Evolutionary conservation across 1,140 invertebrate species (phyloP), one percentile per base, ranked within the genome.

Genomic region (Aphis gossypii): DNA sequence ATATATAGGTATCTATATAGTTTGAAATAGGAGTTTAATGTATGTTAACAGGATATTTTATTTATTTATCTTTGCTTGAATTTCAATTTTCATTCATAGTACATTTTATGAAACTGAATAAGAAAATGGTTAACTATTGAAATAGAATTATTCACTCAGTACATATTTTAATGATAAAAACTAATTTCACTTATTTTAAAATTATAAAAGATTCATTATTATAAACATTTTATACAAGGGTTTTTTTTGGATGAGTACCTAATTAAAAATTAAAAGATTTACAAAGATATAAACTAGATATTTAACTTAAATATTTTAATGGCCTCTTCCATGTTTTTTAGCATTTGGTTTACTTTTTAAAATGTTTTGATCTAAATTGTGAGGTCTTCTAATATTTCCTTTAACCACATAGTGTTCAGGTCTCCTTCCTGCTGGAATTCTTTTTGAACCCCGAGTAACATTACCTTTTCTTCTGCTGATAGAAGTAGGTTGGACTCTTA

Each of bases 391-490:
- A 89, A 56, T 54, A 7, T 89, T 89, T 54, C 88, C 48, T 89
- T 54, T 89, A 56, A 89, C 51, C 48, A 56, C 48, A 89, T 56
- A 54, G 51, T 54, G 25, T 56, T 89, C 51, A 89, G 51, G 88
- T 89, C 51, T 89, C 51, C 88, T 89, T 38, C 88, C 88, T 89
- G 88, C 88, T 89, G n/a, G 51, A 56, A 89, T 89, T 56, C 88
- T 89, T 89, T 89, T 89, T 89, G 88, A 89, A 35, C 51, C 48
- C 20, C 88, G 48, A 89, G 88, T 89, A 35, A 89, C 48, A 35
- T 38, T 56, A 54, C 30, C 30, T 25, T 54, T 88, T 54, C 48
- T 88, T 88, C 87, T 88, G 51, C 46, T 89, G 7, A 89, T 89
- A 35, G 46, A 89, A 56, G 88, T 56, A 88, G 87, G 87, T 46